Percentiles rank a stretch among this genome's conserved stretches.
These are phyloP conservation scores for Argyresthia goedartella DNA, from an alignment of 2,888 invertebrate genomes.

Conservation along the genomic window DNA sequence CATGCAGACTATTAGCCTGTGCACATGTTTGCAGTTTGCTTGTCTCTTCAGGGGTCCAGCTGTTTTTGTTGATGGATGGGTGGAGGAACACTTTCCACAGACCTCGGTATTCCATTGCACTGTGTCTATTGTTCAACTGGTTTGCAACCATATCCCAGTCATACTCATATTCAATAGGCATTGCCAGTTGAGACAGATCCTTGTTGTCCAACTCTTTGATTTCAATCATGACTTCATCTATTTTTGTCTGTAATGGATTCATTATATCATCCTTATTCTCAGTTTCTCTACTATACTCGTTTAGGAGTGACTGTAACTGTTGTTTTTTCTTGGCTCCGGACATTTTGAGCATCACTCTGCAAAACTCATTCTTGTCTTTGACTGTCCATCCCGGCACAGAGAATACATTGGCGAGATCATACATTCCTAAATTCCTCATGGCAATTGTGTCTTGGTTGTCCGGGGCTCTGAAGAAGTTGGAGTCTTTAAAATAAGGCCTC, in stretches of 20 bases:
- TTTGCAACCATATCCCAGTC: slow-evolving; percentile 72
- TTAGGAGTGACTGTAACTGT: slow-evolving; percentile 25
- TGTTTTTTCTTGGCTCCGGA: slow-evolving; percentile 26
- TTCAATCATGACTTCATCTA: slow-evolving; percentile 19
- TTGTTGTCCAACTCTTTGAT: slow-evolving; percentile 14
- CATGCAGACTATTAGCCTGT: slow-evolving; percentile 48
- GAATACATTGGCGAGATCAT: slow-evolving; percentile 55
- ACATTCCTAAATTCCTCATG: slow-evolving; percentile 39
- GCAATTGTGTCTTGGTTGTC: slow-evolving; percentile 73
- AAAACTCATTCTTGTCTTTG: slow-evolving; percentile 67
- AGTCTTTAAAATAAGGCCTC: slow-evolving; percentile 78
- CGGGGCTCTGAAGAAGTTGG: slow-evolving; percentile 53
- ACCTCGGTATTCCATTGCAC: slow-evolving; percentile 73
- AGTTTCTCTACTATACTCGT: slow-evolving; percentile 20
- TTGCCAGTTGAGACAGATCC: slow-evolving; percentile 30
- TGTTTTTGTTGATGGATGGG: slow-evolving; percentile 72
- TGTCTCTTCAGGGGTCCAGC: slow-evolving; percentile 41
- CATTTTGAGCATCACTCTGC: slow-evolving; percentile 53
- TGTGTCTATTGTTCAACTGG: slow-evolving; percentile 66
- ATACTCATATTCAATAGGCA: slow-evolving; percentile 52
- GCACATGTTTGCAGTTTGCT: slow-evolving; percentile 31
- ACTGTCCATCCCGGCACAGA: slow-evolving; percentile 67
- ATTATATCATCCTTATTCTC: slow-evolving; percentile 8
- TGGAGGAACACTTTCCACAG: slow-evolving; percentile 81
- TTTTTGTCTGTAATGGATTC: slow-evolving; percentile 21